A percentile compares a stretch with the other conserved stretches of the same genome.
Evolutionary conservation across 2,797 vertebrate species (phyloP).

Genomic region (Danio tinwini): DNA sequence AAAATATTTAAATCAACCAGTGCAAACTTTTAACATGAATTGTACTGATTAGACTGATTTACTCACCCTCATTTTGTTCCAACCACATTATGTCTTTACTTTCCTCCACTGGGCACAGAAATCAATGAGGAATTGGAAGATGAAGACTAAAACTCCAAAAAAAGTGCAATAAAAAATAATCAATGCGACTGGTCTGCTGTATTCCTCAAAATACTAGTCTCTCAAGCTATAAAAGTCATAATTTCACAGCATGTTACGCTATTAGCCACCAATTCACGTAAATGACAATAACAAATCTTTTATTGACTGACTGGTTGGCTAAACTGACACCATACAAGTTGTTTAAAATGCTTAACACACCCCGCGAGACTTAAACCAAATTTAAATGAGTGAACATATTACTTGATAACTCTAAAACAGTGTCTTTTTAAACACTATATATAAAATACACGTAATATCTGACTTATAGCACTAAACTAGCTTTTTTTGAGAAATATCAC

Average conservation of each 20-base stretch:
- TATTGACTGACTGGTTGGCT: not conserved
- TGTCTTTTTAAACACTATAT: not conserved
- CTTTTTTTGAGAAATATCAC: not conserved
- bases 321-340: not conserved
- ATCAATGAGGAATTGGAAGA: not conserved
- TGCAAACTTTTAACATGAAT: not conserved
- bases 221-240: no score
- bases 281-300: not conserved
- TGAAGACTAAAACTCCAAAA: not conserved
- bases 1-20: not conserved
- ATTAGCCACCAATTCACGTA: not conserved
- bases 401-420: not conserved
- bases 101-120: not conserved
- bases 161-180: not conserved
- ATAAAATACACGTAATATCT: not conserved
- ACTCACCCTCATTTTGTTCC: not conserved
- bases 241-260: not conserved
- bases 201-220: not conserved
- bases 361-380: not conserved
- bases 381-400: not conserved
- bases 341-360: not conserved
- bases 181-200: not conserved
- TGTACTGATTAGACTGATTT: not conserved
- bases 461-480: not conserved
- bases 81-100: not conserved